phyloP scores from a whole-genome alignment of 2,797 vertebrate genomes.

The Acomys russatus region DNA sequence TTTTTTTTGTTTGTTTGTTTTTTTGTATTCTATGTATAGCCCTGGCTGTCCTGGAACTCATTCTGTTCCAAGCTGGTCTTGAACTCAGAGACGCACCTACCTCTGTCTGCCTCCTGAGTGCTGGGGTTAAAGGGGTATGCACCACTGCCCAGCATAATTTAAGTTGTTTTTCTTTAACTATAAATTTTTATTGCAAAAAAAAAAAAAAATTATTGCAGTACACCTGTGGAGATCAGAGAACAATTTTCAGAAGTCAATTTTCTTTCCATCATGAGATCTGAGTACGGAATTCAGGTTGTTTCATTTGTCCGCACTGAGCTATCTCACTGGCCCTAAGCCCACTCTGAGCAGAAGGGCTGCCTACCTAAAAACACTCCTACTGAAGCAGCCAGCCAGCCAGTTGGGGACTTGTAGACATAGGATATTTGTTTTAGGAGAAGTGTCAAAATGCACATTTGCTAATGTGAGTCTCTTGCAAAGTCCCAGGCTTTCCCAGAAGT shows the following conservation, averaged over 20 bases:
- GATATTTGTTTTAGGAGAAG: conserved; percentile 18
- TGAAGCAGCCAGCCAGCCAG: background rate
- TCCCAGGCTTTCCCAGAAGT: background rate
- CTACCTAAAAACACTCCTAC: background rate
- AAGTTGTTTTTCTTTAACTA: background rate
- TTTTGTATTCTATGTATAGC: background rate
- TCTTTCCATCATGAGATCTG: background rate
- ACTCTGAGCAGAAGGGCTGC: background rate
- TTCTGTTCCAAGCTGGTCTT: background rate
- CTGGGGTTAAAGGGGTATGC: background rate
- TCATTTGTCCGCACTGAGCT: background rate
- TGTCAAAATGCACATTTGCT: background rate
- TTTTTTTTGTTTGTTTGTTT: too few species aligned
- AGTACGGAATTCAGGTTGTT: background rate
- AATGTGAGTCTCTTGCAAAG: background rate
- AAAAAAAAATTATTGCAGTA: background rate
- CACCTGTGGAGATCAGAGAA: background rate
- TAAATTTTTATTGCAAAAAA: background rate
- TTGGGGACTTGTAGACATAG: background rate
- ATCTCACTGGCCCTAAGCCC: background rate
- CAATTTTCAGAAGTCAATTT: background rate
- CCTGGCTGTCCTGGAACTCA: background rate
- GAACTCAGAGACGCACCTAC: background rate
- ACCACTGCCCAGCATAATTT: background rate
- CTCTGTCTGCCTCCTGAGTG: background rate